Conservation (phyloP, 2,113 vertebrate species). For the Corythornis cristatus region DNA sequence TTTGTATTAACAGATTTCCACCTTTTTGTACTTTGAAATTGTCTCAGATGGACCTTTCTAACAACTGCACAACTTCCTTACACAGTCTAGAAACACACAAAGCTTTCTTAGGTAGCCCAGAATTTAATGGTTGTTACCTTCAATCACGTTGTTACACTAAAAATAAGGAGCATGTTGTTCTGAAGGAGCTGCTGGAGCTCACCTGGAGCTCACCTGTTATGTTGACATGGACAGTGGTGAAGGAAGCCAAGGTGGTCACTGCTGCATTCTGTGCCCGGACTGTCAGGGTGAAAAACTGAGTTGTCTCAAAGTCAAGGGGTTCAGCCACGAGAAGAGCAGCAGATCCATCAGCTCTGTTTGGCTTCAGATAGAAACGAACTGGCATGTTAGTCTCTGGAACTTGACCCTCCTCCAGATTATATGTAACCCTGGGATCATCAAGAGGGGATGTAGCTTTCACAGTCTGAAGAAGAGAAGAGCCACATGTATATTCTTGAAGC, state of each 20-base stretch:
- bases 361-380: slow-evolving; percentile 88
- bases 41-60: neutral
- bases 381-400: slow-evolving; percentile 91
- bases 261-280: slow-evolving; percentile 87
- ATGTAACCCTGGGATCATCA: slow-evolving; percentile 86
- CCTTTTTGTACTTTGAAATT: neutral
- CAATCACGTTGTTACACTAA: neutral
- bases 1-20: neutral
- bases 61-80: neutral
- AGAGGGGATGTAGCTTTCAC: slow-evolving; percentile 86
- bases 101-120: neutral
- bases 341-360: slow-evolving; percentile 86
- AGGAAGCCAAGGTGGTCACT: slow-evolving; percentile 85
- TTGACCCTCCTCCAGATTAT: slow-evolving; percentile 90
- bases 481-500: neutral
- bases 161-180: neutral
- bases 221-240: slow-evolving; percentile 85
- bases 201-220: slow-evolving; percentile 74
- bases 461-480: slow-evolving; percentile 76
- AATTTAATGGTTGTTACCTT: neutral
- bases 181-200: neutral
- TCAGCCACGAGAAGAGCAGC: slow-evolving; percentile 88
- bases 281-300: slow-evolving; percentile 81
- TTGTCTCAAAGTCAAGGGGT: slow-evolving; percentile 87
- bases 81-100: neutral